These are phyloP conservation scores for Varanus komodoensis DNA, from an alignment of 2,113 vertebrate species.

Conservation along the genomic window DNA sequence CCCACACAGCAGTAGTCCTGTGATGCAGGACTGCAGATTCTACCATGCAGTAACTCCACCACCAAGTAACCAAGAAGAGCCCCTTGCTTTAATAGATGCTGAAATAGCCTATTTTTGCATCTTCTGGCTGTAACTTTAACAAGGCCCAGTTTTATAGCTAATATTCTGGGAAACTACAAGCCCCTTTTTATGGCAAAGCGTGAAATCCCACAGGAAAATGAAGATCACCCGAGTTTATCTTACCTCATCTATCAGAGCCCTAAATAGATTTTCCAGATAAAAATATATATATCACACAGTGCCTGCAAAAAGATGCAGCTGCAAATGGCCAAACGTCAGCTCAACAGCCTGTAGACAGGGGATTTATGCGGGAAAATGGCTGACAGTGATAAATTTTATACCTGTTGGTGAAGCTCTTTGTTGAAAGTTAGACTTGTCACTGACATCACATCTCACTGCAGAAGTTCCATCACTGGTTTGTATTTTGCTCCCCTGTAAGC, in stretches of 20 bases:
- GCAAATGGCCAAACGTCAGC: constrained; percentile 46
- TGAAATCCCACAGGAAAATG: constrained; percentile 40
- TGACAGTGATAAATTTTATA: neutral
- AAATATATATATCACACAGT: constrained; percentile 46
- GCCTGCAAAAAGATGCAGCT: constrained; percentile 56
- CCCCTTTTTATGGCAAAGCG: neutral
- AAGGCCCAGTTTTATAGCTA: constrained; percentile 63
- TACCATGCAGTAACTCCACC: neutral
- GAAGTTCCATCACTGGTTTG: fast-evolving
- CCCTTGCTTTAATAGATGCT: constrained; percentile 11
- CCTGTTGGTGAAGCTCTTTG: constrained; percentile 14
- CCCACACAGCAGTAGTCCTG: constrained; percentile 32
- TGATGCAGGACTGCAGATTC: constrained; percentile 44
- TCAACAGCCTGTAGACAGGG: neutral
- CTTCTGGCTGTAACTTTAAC: constrained; percentile 62
- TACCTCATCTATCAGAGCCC: constrained; percentile 53
- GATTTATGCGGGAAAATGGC: constrained; percentile 2
- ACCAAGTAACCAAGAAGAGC: constrained; percentile 28
- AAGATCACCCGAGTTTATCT: constrained; percentile 54
- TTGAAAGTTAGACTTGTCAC: fast-evolving
- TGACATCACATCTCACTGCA: neutral
- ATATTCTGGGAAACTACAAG: constrained; percentile 53
- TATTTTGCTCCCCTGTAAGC: fast-evolving
- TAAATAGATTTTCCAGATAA: constrained; percentile 60
- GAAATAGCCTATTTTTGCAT: constrained; percentile 57